Conservation (phyloP, 2,888 invertebrate species). For the Tortrix viridana region DNA sequence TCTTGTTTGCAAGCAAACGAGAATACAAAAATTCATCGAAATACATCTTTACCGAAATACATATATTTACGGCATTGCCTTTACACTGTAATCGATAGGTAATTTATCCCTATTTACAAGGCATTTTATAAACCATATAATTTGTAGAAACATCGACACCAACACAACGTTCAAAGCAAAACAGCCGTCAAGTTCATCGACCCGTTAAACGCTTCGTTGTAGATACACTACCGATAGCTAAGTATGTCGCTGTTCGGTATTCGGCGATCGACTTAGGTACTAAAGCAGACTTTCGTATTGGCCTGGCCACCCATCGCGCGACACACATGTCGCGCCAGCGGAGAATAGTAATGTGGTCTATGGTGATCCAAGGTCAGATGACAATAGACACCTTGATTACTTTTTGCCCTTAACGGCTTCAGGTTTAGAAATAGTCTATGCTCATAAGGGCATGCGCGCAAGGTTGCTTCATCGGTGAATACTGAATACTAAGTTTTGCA, state of each 20-base stretch:
- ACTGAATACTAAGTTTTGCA: conserved; percentile 4
- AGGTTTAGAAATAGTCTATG: conserved; percentile 32
- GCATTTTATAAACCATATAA: too few species aligned
- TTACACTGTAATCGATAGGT: too few species aligned
- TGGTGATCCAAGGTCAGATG: conserved; percentile 55
- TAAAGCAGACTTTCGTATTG: conserved; percentile 56
- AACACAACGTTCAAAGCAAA: not conserved
- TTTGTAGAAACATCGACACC: too few species aligned
- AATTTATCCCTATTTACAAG: too few species aligned
- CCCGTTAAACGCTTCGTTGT: not conserved
- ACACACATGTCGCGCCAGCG: conserved; percentile 55
- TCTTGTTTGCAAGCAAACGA: too few species aligned
- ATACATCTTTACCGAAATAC: too few species aligned
- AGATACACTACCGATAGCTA: conserved; percentile 17
- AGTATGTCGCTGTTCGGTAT: conserved; percentile 53
- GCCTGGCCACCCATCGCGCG: conserved; percentile 69
- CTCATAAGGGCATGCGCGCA: conserved; percentile 10
- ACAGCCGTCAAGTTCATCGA: conserved; percentile 13
- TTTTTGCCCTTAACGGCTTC: conserved; percentile 61
- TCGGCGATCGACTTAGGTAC: conserved; percentile 55
- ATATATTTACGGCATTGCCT: too few species aligned
- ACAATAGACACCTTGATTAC: conserved; percentile 69
- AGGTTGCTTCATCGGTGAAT: conserved; percentile 1
- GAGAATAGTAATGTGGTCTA: conserved; percentile 69
- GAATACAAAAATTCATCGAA: too few species aligned